A percentile compares a stretch with the other conserved stretches of the same genome.
These are phyloP conservation scores for Calliopsis andreniformis DNA, from an alignment of 1,140 invertebrate genomes.

Conservation along the genomic window DNA sequence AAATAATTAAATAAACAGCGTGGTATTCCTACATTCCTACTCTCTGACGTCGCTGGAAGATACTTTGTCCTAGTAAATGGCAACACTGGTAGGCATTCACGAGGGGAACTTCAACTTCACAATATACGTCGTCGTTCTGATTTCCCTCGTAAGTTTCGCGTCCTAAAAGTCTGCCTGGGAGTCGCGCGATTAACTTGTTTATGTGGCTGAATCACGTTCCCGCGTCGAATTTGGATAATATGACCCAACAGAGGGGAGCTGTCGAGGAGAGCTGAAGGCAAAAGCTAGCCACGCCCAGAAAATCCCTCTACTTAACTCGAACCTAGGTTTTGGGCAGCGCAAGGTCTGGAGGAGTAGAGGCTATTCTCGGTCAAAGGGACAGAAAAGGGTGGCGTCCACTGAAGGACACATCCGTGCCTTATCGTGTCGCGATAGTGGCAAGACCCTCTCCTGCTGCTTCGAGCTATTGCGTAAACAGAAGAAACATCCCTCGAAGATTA, in stretches of 20 bases:
- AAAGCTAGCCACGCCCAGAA: background rate
- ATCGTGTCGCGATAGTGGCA: background rate
- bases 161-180: slow-evolving; percentile 26
- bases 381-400: too few species aligned
- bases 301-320: slow-evolving; percentile 15
- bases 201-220: slow-evolving; percentile 42
- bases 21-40: too few species aligned
- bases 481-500: background rate
- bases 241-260: slow-evolving; percentile 4
- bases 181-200: slow-evolving; percentile 53
- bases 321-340: background rate
- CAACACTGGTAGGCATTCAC: background rate
- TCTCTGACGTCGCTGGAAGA: too few species aligned
- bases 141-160: slow-evolving; percentile 28
- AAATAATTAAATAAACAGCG: too few species aligned
- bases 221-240: slow-evolving; percentile 53
- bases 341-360: too few species aligned
- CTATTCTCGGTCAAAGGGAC: too few species aligned
- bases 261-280: slow-evolving; percentile 49
- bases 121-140: background rate
- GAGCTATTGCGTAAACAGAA: background rate
- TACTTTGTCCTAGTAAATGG: too few species aligned
- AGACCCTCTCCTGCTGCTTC: background rate
- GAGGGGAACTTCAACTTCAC: background rate
- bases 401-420: slow-evolving; percentile 10